Evolutionary conservation across 1,140 invertebrate species (phyloP), one percentile per base, ranked within the genome.

Genomic region (Drosophila asahinai): DNA sequence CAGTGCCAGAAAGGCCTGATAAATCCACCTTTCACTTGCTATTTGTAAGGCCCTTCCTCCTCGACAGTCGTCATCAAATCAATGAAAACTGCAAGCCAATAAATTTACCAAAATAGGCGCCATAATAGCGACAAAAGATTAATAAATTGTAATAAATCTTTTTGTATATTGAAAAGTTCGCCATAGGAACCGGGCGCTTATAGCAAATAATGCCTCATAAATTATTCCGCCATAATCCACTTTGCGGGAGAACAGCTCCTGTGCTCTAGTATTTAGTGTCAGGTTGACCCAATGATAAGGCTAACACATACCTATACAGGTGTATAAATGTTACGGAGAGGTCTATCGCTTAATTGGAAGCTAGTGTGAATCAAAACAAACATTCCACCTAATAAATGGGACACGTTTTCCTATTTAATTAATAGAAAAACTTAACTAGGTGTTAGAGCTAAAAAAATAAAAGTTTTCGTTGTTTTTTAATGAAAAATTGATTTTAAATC

Each of bases 121-220:
- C 64, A 90, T 86, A 86, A 81, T 79, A 64, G 66, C 73, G 81
- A 81, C 84, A 43, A 81, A 66, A 89, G 84, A 89, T 89, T 90
- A 89, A 86, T 76, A 75, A 78, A 79, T 71, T 54, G 60, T 79
- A 81, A 90, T 89, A 89, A 89, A 89, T 89, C 83, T 79, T 72
- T 27, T 27, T 11, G 15, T 45, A 71, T 78, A 38, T 65, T 36
- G 54, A 43, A 49, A 63, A 60, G 60, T 48, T 67, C 47, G 40
- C 43, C 64, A 60, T 38, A 38, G 42, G 5, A 54, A n/a, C 48
- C 48, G 30, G 57, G 22, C 61, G 25, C 57, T 70, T 82, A 80
- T 77, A 73, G 63, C 60, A 78, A 72, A 61, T 54, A 75, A 54
- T 54, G 38, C 43, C 49, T 70, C 70, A 74, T 87, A 87, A 87